Evolutionary conservation across 2,888 invertebrate species (phyloP).

Genomic region (Drosophila eohydei): DNA sequence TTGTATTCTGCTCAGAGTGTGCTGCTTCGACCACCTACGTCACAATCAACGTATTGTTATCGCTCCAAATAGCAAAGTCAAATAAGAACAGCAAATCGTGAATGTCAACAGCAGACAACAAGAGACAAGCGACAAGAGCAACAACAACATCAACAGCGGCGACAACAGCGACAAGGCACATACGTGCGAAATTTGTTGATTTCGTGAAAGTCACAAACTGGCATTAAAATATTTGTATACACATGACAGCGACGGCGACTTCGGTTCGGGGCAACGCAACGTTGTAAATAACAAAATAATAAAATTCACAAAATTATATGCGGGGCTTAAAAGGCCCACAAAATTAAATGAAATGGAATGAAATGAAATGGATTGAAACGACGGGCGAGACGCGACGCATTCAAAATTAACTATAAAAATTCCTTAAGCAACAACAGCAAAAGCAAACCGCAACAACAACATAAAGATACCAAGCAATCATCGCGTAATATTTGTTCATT

Average conservation of each 20-base stretch:
- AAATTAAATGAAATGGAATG: conserved; percentile 30
- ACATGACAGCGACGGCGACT: conserved; percentile 19
- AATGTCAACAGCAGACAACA: conserved; percentile 39
- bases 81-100: conserved; percentile 43
- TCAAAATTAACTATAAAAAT: conserved; percentile 43
- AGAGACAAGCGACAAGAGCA: conserved; percentile 22
- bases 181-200: conserved; percentile 70
- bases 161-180: conserved; percentile 30
- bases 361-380: background rate
- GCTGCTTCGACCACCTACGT: conserved; percentile 27
- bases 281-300: conserved; percentile 74
- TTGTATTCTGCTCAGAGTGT: background rate
- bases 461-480: conserved; percentile 50
- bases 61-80: conserved; percentile 39
- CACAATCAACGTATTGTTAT: conserved; percentile 58
- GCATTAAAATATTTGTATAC: conserved; percentile 63
- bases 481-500: conserved; percentile 81
- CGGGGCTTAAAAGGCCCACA: conserved; percentile 58
- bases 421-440: conserved; percentile 19
- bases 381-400: conserved; percentile 29
- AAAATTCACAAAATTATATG: conserved; percentile 66
- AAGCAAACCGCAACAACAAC: conserved; percentile 12
- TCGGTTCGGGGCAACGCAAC: conserved; percentile 23
- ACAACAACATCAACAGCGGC: conserved; percentile 16
- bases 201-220: conserved; percentile 67